Evolutionary conservation across 2,797 vertebrate genomes (phyloP), one percentile per base, ranked within the genome.

Genomic region (Sciurus carolinensis): DNA sequence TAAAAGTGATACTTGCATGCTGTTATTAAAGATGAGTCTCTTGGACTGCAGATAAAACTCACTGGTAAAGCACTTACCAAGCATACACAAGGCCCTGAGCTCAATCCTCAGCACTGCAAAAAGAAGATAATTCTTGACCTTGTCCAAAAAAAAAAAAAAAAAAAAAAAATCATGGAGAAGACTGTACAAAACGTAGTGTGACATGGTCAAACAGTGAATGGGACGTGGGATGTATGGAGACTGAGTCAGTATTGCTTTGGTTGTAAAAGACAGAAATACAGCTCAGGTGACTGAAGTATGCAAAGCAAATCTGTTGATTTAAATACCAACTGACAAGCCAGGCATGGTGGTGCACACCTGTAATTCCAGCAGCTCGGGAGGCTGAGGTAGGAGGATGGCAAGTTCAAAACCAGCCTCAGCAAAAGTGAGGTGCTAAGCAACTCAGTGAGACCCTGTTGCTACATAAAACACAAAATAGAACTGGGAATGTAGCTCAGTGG

Each of bases 141-240:
- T 20, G 44, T 62, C 18, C 62, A 64, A 7, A 52, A 89, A 93
- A 90, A 54, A 52, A 89, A 93, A 64, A 7, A 52, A 89, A 93
- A 90, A 54, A 52, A 89, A 93, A 90, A 54, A 90, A 90, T 54
- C 12, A 18, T n/a, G 33, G 66, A 28, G 13, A 72, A 14, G 5
- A 2, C 9, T 28, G 14, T 81, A 26, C 39, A 87, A n/a, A 94
- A 50, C 17, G 3, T 18, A 85, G 39, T 15, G 12, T 13, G 4
- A 12, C 17, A 1, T 28, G 30, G 26, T 8, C 24, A 62, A 57
- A 52, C 24, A 7, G 9, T 62, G 20, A 87, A 50, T 42, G 18
- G 59, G 59, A 26, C 9, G 7, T 62, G 3, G 24, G 18, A 50
- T 5, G 12, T 67, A 9, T n/a, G 30, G 30, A 12, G 14, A 57